phyloP scores from a whole-genome alignment of 2,113 vertebrate species.

The Engraulis encrasicolus region DNA sequence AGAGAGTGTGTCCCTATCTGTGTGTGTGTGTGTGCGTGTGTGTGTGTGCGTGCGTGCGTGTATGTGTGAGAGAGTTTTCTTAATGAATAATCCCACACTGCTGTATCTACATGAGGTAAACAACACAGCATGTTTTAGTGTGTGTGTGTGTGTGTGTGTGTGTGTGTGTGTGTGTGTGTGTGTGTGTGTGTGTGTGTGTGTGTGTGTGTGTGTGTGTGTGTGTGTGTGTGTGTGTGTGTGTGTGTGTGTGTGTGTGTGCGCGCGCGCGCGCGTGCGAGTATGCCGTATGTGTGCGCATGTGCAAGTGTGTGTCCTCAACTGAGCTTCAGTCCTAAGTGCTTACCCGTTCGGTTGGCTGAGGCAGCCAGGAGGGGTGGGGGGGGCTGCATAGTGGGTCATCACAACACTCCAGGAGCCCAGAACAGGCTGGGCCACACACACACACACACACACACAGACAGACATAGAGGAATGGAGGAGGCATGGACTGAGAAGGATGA shows the following conservation, averaged over 20 bases:
- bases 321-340: conserved; percentile 62
- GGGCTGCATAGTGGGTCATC: conserved; percentile 64
- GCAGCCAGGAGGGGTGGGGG: too few relatives aligned
- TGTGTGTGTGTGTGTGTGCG: too few relatives aligned
- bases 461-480: background rate
- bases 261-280: background rate
- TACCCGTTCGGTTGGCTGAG: conserved; percentile 69
- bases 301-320: conserved; percentile 45
- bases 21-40: conserved; percentile 46
- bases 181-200: too few relatives aligned
- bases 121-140: background rate
- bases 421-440: conserved; percentile 41
- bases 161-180: too few relatives aligned
- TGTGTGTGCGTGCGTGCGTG: conserved; percentile 49
- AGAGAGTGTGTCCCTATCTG: conserved; percentile 44
- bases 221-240: too few relatives aligned
- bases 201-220: too few relatives aligned
- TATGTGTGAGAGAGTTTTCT: background rate
- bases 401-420: conserved; percentile 43
- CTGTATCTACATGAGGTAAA: background rate
- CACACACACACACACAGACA: conserved; percentile 44
- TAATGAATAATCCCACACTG: too few relatives aligned
- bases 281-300: too few relatives aligned
- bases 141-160: conserved; percentile 9
- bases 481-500: background rate